A percentile compares a stretch with the other conserved stretches of the same genome.
phyloP scores from a whole-genome alignment of 2,888 invertebrate species.

The Yponomeuta malinellus region DNA sequence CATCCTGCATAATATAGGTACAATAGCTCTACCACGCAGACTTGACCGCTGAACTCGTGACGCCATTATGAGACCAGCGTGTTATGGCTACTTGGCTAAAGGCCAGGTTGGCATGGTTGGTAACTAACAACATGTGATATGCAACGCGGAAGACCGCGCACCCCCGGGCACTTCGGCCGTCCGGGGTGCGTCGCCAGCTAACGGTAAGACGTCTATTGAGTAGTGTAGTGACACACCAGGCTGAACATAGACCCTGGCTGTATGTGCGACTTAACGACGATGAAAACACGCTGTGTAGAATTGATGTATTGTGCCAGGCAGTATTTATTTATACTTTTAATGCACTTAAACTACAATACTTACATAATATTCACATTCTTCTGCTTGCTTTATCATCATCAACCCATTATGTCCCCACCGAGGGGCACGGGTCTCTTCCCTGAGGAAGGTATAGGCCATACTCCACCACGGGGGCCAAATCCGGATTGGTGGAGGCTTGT shows the following conservation, averaged over 20 bases:
- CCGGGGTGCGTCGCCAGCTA: constrained; percentile 28
- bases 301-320: too few relatives aligned
- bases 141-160: constrained; percentile 7
- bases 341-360: too few relatives aligned
- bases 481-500: too few relatives aligned
- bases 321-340: too few relatives aligned
- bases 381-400: too few relatives aligned
- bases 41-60: background rate
- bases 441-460: too few relatives aligned
- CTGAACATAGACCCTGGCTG: background rate
- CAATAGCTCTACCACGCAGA: background rate
- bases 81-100: background rate
- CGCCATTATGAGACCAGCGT: background rate
- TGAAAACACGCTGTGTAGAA: too few relatives aligned
- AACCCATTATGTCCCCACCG: too few relatives aligned
- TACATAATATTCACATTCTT: too few relatives aligned
- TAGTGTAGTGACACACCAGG: background rate
- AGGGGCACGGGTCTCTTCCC: too few relatives aligned
- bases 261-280: too few relatives aligned
- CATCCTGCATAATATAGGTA: background rate
- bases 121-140: background rate
- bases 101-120: background rate
- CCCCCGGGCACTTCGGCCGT: constrained; percentile 15
- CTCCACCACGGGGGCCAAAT: too few relatives aligned
- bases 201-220: constrained; percentile 27